Conservation (phyloP, 1,140 invertebrate genomes). For the Tyrophagus putrescentiae region DNA sequence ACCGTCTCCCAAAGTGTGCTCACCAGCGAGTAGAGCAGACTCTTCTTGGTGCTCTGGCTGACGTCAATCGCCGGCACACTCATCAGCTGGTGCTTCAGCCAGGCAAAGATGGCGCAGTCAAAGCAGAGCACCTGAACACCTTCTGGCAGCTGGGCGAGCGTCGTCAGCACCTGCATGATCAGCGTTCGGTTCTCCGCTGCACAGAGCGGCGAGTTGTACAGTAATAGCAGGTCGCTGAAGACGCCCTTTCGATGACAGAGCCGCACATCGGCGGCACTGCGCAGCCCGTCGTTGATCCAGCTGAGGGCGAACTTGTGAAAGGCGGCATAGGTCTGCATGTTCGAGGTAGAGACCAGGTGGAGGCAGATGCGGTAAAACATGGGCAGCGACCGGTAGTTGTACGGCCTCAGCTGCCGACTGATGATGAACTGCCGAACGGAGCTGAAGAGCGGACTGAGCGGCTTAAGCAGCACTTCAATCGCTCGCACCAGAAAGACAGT, state of each 20-base stretch:
- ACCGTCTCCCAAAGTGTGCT: slow-evolving; percentile 6
- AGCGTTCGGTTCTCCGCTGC: neutral
- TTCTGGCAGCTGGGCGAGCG: neutral
- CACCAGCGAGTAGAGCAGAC: neutral
- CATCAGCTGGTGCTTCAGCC: slow-evolving; percentile 12
- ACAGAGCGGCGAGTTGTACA: slow-evolving; percentile 7
- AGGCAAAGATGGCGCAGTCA: slow-evolving; percentile 13
- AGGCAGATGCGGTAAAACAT: neutral
- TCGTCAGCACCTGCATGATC: slow-evolving; percentile 4
- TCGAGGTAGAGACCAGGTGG: neutral
- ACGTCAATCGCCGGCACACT: neutral
- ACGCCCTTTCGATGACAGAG: neutral
- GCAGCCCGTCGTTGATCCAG: slow-evolving; percentile 12
- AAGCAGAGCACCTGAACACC: neutral
- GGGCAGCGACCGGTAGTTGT: neutral
- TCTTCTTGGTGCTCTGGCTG: neutral
- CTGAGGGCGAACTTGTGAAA: slow-evolving; percentile 4
- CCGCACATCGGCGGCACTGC: slow-evolving; percentile 1
- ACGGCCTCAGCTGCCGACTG: neutral
- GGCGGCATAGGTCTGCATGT: neutral
- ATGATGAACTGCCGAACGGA: slow-evolving; percentile 3
- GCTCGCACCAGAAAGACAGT: slow-evolving; percentile 2
- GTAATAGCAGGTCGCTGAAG: slow-evolving; percentile 1
- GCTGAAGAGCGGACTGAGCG: neutral
- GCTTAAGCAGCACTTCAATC: slow-evolving; percentile 16